Evolutionary conservation across 2,113 vertebrate genomes (phyloP), one percentile per base, ranked within the genome.

Genomic region (Antigone vipio): DNA sequence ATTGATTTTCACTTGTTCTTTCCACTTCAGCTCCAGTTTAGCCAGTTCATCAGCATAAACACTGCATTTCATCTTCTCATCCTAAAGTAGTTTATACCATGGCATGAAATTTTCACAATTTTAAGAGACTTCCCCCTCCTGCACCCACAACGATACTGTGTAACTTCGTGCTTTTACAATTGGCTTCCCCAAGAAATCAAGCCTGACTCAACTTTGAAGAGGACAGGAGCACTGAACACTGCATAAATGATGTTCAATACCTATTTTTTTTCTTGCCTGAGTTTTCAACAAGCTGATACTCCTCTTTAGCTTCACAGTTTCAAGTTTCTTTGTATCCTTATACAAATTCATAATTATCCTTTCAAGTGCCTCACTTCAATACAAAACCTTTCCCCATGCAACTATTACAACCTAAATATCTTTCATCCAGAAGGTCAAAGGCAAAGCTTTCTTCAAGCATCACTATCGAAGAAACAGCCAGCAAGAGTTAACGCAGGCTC

Each of bases 21-120:
- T 99, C 98, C 99, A 99, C 95, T 99, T 99, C 97, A 99, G 96
- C 95, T 99, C 99, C 98, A 99, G 98, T 97, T 99, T 99, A 71
- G 98, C 98, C 92, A 99, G 98, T 96, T 99, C 99, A 93, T 99
- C 99, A 71, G 99, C 99, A 93, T 99, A 99, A 98, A 98, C 98
- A 95, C 93, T 98, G 97, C 98, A 99, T 64, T 98, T 99, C 76
- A 98, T 98, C 97, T 99, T 99, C 97, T 99, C 99, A 63, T 99
- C 99, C 99, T 99, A 92, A 90, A 97, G 34, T 2, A 92, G 27
- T 85, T 72, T 17, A 95, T 56, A 89, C 6, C 29, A 86, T 6
- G 4, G 29, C 63, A 95, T 94, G 45, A 89, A 93, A 73, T 60
- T 96, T 29, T 58, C 69, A 60, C 21, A 87, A 4, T 81, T 38